Conservation (phyloP, 2,888 invertebrate species). For the Chelonus formosanus region DNA sequence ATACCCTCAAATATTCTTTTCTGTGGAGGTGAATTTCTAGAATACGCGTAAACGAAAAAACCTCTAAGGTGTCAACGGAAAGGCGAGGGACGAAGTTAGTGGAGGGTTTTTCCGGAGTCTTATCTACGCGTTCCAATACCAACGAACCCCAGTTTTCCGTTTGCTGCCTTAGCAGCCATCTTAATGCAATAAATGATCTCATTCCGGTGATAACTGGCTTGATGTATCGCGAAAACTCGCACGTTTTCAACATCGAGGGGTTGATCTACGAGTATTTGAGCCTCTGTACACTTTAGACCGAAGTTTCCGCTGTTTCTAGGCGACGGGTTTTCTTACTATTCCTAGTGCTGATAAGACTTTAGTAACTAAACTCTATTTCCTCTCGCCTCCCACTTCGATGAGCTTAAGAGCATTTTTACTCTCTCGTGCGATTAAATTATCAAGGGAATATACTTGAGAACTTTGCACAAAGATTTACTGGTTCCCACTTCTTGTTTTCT, state of each 20-base stretch:
- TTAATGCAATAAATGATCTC: conserved; percentile 60
- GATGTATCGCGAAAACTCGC: conserved; percentile 52
- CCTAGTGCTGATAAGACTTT: conserved; percentile 26
- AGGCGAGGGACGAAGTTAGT: conserved; percentile 32
- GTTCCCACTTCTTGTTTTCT: neutral
- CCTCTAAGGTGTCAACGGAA: conserved; percentile 16
- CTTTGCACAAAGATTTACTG: conserved; percentile 15
- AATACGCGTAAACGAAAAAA: conserved; percentile 24
- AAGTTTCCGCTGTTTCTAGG: conserved; percentile 29
- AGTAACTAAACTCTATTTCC: conserved; percentile 31
- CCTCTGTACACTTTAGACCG: conserved; percentile 7
- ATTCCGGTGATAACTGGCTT: conserved; percentile 58
- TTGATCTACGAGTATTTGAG: conserved; percentile 14
- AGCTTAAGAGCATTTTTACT: conserved; percentile 16
- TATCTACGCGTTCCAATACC: conserved; percentile 58
- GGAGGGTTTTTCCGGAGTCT: conserved; percentile 45
- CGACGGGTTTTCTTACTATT: conserved; percentile 12
- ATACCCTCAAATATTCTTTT: conserved; percentile 6
- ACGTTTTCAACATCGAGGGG: conserved; percentile 29
- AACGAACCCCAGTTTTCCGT: conserved; percentile 47
- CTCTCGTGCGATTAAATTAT: conserved; percentile 19
- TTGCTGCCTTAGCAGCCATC: conserved; percentile 43
- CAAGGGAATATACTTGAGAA: neutral
- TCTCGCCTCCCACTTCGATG: conserved; percentile 8
- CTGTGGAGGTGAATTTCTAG: conserved; percentile 29